These are phyloP conservation scores for Xenops minutus DNA, from an alignment of 2,797 vertebrate genomes.

Conservation along the genomic window DNA sequence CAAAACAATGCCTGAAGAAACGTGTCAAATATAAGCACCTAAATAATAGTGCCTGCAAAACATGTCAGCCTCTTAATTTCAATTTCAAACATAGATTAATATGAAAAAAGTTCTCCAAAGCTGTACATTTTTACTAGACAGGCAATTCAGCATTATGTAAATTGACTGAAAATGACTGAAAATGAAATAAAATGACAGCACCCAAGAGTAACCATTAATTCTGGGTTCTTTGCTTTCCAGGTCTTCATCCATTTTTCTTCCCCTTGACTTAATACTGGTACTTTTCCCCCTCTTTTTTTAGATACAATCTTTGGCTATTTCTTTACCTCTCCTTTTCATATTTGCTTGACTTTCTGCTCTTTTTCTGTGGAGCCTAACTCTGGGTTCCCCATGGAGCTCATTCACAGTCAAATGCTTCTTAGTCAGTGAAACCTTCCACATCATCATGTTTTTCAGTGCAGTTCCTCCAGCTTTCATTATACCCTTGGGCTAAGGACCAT, in stretches of 20 bases:
- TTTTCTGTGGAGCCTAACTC: neutral
- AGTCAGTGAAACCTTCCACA: slow-evolving; percentile 22
- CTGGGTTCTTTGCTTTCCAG: slow-evolving; percentile 4
- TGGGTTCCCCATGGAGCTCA: neutral
- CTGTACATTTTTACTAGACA: neutral
- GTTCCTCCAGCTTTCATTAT: slow-evolving; percentile 32
- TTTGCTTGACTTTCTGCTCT: neutral
- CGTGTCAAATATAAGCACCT: neutral
- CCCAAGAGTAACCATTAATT: neutral
- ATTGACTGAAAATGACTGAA: neutral
- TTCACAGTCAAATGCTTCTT: slow-evolving; percentile 29
- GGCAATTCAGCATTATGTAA: neutral
- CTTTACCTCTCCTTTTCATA: slow-evolving; percentile 12
- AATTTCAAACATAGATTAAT: neutral
- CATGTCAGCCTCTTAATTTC: neutral
- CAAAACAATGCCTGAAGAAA: slow-evolving; percentile 36
- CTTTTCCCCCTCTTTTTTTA: neutral
- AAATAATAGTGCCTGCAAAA: neutral
- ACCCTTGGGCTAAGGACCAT: slow-evolving; percentile 40
- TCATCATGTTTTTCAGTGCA: slow-evolving; percentile 6
- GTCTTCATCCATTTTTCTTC: neutral
- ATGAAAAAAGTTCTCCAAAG: neutral
- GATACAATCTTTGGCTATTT: neutral
- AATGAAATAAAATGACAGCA: slow-evolving; percentile 4
- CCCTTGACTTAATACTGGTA: neutral